These are phyloP conservation scores for Hucho hucho DNA, from an alignment of 2,113 vertebrate genomes.

Conservation along the genomic window DNA sequence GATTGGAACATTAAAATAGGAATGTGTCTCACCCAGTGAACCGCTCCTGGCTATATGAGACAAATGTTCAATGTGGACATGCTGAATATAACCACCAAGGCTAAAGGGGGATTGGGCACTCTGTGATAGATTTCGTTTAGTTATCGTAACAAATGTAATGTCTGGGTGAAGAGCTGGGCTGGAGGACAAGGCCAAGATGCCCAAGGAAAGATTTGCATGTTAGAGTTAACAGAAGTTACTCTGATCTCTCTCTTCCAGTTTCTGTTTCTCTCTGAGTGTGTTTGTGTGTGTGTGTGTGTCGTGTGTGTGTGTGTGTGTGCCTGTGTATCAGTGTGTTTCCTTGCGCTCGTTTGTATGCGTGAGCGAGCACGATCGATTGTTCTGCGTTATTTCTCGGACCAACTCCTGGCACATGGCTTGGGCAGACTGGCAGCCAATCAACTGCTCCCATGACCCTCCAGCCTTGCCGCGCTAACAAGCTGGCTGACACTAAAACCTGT, in stretches of 20 bases:
- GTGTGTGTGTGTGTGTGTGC: conserved; percentile 11
- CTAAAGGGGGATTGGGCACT: neutral
- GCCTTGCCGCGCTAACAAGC: conserved; percentile 76
- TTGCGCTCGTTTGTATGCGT: conserved; percentile 5
- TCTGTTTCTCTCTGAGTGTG: conserved; percentile 30
- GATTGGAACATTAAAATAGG: conserved; percentile 10
- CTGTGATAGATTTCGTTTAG: conserved; percentile 60
- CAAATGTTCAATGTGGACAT: neutral
- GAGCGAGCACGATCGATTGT: conserved; percentile 48
- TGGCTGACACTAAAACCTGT: conserved; percentile 69
- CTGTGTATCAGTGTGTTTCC: neutral
- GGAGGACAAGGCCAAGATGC: conserved; percentile 59
- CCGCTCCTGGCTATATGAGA: neutral
- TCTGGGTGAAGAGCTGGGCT: conserved; percentile 35
- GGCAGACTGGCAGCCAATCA: conserved; percentile 71
- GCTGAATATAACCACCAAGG: neutral
- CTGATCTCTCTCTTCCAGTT: conserved; percentile 52
- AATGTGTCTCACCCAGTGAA: conserved; percentile 1
- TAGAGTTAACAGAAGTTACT: conserved; percentile 71
- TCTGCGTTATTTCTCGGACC: conserved; percentile 67
- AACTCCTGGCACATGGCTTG: conserved; percentile 62
- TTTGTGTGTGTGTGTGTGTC: conserved; percentile 19
- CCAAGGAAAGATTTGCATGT: conserved; percentile 68
- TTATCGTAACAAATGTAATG: conserved; percentile 49
- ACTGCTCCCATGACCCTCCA: conserved; percentile 73